phyloP scores from a whole-genome alignment of 2,113 vertebrate species.

The Pan paniscus region DNA sequence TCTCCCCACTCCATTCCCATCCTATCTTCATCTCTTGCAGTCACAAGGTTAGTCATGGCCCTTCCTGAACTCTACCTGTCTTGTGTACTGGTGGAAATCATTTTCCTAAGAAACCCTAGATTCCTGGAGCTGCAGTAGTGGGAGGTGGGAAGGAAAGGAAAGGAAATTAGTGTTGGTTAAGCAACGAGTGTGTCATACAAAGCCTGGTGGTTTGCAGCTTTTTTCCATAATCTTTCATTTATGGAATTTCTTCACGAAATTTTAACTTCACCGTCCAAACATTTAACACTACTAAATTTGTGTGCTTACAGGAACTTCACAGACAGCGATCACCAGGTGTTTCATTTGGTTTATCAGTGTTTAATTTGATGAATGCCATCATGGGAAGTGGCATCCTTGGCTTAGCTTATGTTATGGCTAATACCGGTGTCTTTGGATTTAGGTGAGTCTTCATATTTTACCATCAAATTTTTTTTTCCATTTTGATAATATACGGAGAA shows the following conservation, averaged over 20 bases:
- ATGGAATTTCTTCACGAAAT: not conserved
- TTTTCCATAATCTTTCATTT: not conserved
- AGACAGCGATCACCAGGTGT: constrained; percentile 81
- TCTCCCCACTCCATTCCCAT: not conserved
- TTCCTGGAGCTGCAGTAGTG: not conserved
- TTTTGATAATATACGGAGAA: constrained; percentile 16
- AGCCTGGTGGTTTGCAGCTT: not conserved
- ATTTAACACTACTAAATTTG: constrained; percentile 15
- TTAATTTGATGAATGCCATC: constrained; percentile 97
- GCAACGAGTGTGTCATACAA: not conserved
- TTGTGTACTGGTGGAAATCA: not conserved
- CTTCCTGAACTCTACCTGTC: not conserved
- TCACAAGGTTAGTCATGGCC: not conserved
- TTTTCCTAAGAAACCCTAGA: not conserved
- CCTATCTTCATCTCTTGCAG: not conserved
- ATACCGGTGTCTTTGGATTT: constrained; percentile 94
- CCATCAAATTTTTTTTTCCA: not conserved
- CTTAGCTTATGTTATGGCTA: constrained; percentile 94
- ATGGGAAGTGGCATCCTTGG: constrained; percentile 97
- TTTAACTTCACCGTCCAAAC: constrained; percentile 16
- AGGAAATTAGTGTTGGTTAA: not conserved
- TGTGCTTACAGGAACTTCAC: constrained; percentile 80
- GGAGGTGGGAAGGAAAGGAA: not conserved
- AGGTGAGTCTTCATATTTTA: constrained; percentile 85
- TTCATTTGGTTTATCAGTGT: constrained; percentile 93